Evolutionary conservation across 2,113 vertebrate genomes (phyloP), one percentile per base, ranked within the genome.

Genomic region (Engystomops pustulosus): DNA sequence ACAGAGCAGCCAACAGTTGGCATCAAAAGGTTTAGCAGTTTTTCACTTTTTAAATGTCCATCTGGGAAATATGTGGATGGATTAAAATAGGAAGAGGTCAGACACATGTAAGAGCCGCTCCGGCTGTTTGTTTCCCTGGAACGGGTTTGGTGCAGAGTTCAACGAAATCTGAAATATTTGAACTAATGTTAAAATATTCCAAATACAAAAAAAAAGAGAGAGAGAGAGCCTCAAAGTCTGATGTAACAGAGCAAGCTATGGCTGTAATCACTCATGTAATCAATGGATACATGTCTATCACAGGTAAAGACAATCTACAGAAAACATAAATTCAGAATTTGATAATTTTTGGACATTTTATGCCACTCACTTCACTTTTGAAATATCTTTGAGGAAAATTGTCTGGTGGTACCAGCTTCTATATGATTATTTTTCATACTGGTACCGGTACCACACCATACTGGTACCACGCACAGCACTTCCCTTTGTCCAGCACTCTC

Each of bases 31-130:
- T 30, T 14, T 62, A 62, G 58, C 6, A 12, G 10, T 11, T n/a
- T 62, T 62, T 62, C 15, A 62, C 27, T 11, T 62, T 62, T 5
- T 14, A 62, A 62, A 30, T 30, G 58, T 27, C 3, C 58, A 17
- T 30, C 58, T 62, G 58, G 58, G 58, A 62, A 62, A 62, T 62
- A 62, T 30, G 12, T 30, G 1, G 58, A 62, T 30, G 58, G 58
- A 62, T 62, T 62, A 30, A 62, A 62, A 62, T 62, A 25, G 58
- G 25, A 62, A 62, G 58, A 62, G 58, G 58, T 62, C 58, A 62
- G 12, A 30, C 27, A 62, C 25, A 62, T 30, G 27, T 62, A 27
- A 27, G 25, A 62, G 1, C 58, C 25, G 14, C 58, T 14, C 4
- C 25, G 25, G 25, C 15, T 30, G 12, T 62, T 62, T 30, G 58